Evolutionary conservation across 2,797 vertebrate species (phyloP), one percentile per base, ranked within the genome.

Genomic region (Cryptoblepharus egeriae): DNA sequence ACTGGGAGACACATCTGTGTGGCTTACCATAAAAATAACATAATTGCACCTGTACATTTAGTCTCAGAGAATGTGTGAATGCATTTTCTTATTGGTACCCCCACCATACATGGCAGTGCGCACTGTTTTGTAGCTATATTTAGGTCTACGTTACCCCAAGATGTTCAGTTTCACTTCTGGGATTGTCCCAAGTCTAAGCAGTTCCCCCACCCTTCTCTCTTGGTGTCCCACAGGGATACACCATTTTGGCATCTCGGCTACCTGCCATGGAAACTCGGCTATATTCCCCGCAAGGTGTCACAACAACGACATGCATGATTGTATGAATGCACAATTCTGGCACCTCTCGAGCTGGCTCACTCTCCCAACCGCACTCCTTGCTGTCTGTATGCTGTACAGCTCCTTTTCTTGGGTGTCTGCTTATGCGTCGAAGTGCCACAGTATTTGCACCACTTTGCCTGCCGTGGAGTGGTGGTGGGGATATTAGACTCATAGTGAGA

Each of bases 231-330:
- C 5, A 32, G 67, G 55, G 3, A 71, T 11, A 7, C 55, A 37
- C 58, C 58, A 24, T 63, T 39, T 55, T 39, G 11, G 28, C 39
- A 42, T 42, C 81, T 4, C 65, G 20, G 42, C 52, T 26, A 58
- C 28, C 16, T 22, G 58, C 67, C 58, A 26, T 4, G 18, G 35
- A 39, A 49, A 22, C 37, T 52, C 57, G 63, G 57, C 7, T 49
- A 2, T 61, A 13, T n/a, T 35, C 58, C 10, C 68, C 28, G 26
- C 20, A 68, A 83, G 69, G 55, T 49, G 70, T 74, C 76, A 35
- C 61, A 79, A 60, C 76, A 45, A 73, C 82, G 39, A 68, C 75
- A 72, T 52, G 80, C 55, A 73, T 35, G 80, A 55, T 18, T 35
- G 55, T 61, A 15, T 20, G 80, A 58, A 81, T 81, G 74, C 81